Evolutionary conservation across 2,113 vertebrate genomes (phyloP).

Genomic region (Centropus unirufus): DNA sequence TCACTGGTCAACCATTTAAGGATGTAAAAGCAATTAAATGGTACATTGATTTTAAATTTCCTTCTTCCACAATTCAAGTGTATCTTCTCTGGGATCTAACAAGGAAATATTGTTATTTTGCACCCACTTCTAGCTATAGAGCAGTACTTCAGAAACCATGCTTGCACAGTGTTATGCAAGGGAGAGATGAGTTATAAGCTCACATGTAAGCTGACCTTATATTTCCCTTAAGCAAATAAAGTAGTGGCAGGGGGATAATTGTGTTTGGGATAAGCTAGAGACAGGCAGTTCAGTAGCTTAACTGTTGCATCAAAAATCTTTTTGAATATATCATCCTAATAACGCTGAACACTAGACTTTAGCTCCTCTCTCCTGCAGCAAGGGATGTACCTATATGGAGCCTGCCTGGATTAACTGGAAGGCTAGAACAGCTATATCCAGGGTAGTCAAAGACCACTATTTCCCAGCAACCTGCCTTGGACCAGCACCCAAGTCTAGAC

Average conservation of each 20-base stretch:
- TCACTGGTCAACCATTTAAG: constrained; percentile 30
- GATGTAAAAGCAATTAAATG: constrained; percentile 54
- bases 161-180: neutral
- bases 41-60: constrained; percentile 49
- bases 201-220: neutral
- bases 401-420: neutral
- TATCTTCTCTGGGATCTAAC: neutral
- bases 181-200: neutral
- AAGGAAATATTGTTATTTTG: neutral
- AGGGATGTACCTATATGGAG: neutral
- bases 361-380: neutral
- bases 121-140: neutral
- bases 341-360: neutral
- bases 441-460: neutral
- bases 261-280: neutral
- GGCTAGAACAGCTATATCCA: neutral
- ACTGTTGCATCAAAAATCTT: neutral
- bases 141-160: neutral
- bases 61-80: neutral
- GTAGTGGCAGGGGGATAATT: neutral
- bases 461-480: neutral
- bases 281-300: neutral
- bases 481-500: neutral
- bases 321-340: neutral
- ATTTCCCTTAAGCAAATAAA: neutral